Base-by-base conservation (phyloP, 2,888 invertebrate species). In the Andrena chrysosceles region DNA sequence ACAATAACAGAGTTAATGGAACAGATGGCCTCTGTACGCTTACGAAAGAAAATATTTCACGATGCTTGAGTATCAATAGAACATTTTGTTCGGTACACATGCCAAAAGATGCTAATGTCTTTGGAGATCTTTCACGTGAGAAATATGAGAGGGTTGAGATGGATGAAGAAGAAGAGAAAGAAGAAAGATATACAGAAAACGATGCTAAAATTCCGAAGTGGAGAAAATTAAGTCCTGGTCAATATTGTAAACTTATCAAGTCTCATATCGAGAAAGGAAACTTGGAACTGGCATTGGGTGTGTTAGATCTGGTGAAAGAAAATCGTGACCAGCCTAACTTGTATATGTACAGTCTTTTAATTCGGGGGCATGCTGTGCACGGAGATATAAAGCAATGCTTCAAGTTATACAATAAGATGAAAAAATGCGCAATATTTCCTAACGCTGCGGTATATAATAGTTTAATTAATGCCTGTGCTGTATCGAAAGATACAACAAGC, bases 301-400 rank as follows among this genome's bases (percentile, higher is more conserved):
- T 98, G 2, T 93, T 98, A 66, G 97, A 98, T 91, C 97, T 98
- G 96, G 91, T 97, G 7, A 95, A 97, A 93, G 95, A 96, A 89
- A 98, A 98, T 92, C 95, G 96, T 88, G 97, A 97, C 0, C 96
- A 96, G 92, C 98, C 98, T 0, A 96, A 96, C 80, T 95, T 95
- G 85, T 97, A 97, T 91, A 96, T 97, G 89, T 99, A 96, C 92
- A 97, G 97, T 91, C 94, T 98, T 74, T 93, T 99, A n/a, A 96
- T 99, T 80, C 96, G 96, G 78, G 97, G 96, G 8, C 97, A 97
- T 94, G 98, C 97, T 2, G 94, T 96, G 89, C 96, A 96, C 0
- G 99, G 99, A 0, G 97, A 98, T 90, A 96, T 98, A 1, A 96
- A 97, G 89, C 98, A 97, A 94, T 98, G 98, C 1, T 98, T 98